Evolutionary conservation across 2,113 vertebrate species (phyloP), one percentile per base, ranked within the genome.

Genomic region (Oncorhynchus mykiss): DNA sequence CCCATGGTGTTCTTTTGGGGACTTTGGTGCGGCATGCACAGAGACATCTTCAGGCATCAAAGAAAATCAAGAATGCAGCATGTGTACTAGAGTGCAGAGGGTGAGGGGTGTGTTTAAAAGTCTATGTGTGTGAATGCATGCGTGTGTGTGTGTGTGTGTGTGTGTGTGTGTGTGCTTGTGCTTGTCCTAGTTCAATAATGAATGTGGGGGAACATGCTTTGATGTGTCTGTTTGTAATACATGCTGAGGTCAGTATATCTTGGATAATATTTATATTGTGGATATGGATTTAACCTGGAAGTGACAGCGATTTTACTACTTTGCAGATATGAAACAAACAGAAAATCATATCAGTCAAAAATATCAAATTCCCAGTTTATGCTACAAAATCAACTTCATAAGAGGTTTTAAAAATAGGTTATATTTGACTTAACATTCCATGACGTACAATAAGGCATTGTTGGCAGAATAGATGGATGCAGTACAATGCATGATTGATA

Each of bases 51-150:
- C 39, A 45, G 39, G 8, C 39, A 45, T 45, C 78, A 27, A 72
- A 82, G 80, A 85, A 85, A 80, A 88, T 91, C 82, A 86, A 75
- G 84, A 79, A 79, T 90, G 77, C 84, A 76, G 84, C n/a, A 34
- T n/a, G 72, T 70, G 67, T 67, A 71, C 69, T 68, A 69, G 62
- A 54, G 51, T 14, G 51, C 51, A 54, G 51, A 54, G 51, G 4
- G 16, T 54, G 51, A 54, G 16, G 16, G 79, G 77, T 71, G 51
- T 66, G 22, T 67, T 45, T 49, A 72, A 48, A 69, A 4, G 70
- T 39, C 27, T 74, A 18, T 72, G 70, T 69, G 74, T 57, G 54
- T 54, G 71, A 62, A 51, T 70, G 18, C 16, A 67, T 27, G 73
- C 64, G 49, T 77, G 59, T 71, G 81, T 80, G 70, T 67, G 68